Evolutionary conservation across 2,113 vertebrate genomes (phyloP), one percentile per base, ranked within the genome.

Genomic region (Catagonus wagneri): DNA sequence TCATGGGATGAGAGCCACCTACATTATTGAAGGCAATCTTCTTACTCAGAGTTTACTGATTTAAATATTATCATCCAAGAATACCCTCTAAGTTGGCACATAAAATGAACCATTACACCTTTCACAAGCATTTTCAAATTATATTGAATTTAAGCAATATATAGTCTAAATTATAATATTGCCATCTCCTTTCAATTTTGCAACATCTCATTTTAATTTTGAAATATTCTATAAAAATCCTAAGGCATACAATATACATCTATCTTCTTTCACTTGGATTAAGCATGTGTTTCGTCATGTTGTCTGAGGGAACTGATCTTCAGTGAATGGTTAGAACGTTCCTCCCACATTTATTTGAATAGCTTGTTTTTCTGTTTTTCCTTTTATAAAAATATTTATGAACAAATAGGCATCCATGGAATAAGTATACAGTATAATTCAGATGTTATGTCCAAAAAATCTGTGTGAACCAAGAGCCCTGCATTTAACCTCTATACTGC

Each of bases 71-170:
- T 92, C 44, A 39, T 39, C 25, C 44, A 65, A 75, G 44, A 54
- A 65, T 54, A 65, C 25, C 7, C 5, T 52, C 34, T 39, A 74
- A 54, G 17, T 32, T 65, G 32, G 74, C 23, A 32, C 34, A 29
- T 39, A 87, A 80, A 76, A 81, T 97, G 98, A 99, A 65, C n/a
- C 25, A 32, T 75, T 34, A 84, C 19, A 54, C 99, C 99, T 99
- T 99, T 97, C 99, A 99, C 98, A 99, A 99, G 16, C 99, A 99
- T 96, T 99, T 99, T 98, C 99, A 99, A 89, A 99, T 99, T 96
- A 99, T 98, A 98, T 99, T 99, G 98, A 99, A 99, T 97, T 99
- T 99, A 95, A 99, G 99, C 89, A 99, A 99, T 93, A 99, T 99
- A 75, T 99, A 99, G 97, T 99, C 99, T 96, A 98, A 99, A 99